phyloP scores from a whole-genome alignment of 1,140 invertebrate species.

The Maconellicoccus hirsutus region DNA sequence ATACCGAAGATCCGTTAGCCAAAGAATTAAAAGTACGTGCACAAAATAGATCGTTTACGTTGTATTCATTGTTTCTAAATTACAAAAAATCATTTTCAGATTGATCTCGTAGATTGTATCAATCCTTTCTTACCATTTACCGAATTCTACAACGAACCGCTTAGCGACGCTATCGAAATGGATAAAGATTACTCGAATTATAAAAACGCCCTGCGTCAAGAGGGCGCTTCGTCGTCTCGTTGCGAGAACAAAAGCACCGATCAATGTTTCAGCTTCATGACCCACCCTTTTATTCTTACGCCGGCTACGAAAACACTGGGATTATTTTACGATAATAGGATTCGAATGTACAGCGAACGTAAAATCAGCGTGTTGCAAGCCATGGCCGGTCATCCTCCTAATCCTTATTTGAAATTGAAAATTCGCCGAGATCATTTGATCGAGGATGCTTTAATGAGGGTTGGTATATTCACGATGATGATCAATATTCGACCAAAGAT shows the following conservation, averaged over 20 bases:
- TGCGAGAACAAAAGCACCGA: slow-evolving; percentile 27
- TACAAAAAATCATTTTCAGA: slow-evolving; percentile 34
- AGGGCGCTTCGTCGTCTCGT: not conserved
- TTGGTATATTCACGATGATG: too few species aligned
- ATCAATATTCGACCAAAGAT: slow-evolving; percentile 30
- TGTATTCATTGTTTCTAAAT: not conserved
- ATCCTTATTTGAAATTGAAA: slow-evolving; percentile 74
- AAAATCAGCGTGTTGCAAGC: slow-evolving; percentile 68
- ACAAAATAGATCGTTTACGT: not conserved
- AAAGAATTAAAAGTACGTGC: slow-evolving; percentile 31
- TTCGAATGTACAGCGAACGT: slow-evolving; percentile 87
- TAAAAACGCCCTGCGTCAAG: slow-evolving; percentile 44
- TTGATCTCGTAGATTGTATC: slow-evolving; percentile 67
- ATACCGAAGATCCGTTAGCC: slow-evolving; percentile 43
- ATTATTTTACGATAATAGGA: slow-evolving; percentile 85
- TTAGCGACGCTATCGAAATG: slow-evolving; percentile 85
- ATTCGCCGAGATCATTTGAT: slow-evolving; percentile 73
- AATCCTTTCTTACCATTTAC: slow-evolving; percentile 69
- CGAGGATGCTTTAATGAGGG: slow-evolving; percentile 81
- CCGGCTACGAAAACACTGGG: slow-evolving; percentile 81
- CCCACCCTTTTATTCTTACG: slow-evolving; percentile 83
- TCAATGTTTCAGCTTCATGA: slow-evolving; percentile 82
- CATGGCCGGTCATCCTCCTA: slow-evolving; percentile 61
- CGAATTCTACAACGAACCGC: slow-evolving; percentile 86
- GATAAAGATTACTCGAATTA: slow-evolving; percentile 85